Evolutionary conservation across 2,797 vertebrate genomes (phyloP), one percentile per base, ranked within the genome.

Genomic region (Poecilia picta): DNA sequence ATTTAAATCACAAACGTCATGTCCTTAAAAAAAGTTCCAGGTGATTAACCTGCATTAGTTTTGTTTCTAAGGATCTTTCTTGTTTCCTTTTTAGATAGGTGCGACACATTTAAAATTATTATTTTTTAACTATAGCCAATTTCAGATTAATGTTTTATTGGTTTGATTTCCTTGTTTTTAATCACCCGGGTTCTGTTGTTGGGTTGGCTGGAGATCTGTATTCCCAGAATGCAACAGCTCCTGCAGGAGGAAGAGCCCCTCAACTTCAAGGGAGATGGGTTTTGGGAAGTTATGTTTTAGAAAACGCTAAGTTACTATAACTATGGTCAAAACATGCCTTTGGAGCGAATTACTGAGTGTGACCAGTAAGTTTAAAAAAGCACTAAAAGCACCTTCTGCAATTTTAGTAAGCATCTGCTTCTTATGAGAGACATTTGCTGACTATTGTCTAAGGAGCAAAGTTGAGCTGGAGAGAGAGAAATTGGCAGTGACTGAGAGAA

Each of bases 361-460:
- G 25, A 5, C 25, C 2, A 45, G 12, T 7, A n/a, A n/a, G 41
- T 28, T 71, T 71, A 45, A 71, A 71, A 71, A 28, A 1, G 33
- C 33, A 33, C 6, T 12, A 28, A 71, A 71, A 15, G 7, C 11
- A 71, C 68, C 13, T 16, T 23, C 4, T 70, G 10, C 39, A 70
- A 78, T 89, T 39, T 85, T 89, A 87, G 83, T 80, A 81, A 87
- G 84, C 3, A 73, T 77, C 71, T 76, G 73, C 23, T 47, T 72
- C 80, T 85, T 76, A 73, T 70, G 80, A 83, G 73, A 85, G 41
- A n/a, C 43, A 33, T 89, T 87, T 87, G 72, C 89, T 90, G 89
- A 87, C 87, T 81, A 75, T 71, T 80, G 87, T 87, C 79, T 77
- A 43, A 82, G 76, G 89, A 85, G 82, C 82, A 85, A 91, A 85